A percentile compares a stretch with the other conserved stretches of the same genome.
Evolutionary conservation across 2,797 vertebrate genomes (phyloP).

Genomic region (Mormyrus hasselquistii): DNA sequence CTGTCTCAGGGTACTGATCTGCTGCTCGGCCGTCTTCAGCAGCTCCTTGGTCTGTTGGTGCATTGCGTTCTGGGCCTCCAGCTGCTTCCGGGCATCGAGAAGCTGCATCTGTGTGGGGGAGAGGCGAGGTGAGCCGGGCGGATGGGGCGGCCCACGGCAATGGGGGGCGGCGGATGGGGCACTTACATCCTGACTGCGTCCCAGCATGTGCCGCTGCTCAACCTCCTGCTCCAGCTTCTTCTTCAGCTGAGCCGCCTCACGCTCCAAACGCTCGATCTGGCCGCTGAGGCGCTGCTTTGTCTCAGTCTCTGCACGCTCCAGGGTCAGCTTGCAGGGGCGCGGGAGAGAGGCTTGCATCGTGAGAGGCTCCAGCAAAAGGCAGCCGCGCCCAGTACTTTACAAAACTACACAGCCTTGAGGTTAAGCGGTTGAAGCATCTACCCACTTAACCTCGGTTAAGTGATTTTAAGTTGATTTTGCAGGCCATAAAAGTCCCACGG

Average conservation of each 20-base stretch:
- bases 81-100: conserved; percentile 82
- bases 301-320: conserved; percentile 86
- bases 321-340: conserved; percentile 63
- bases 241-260: conserved; percentile 77
- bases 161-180: neutral
- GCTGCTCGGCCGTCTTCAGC: conserved; percentile 79
- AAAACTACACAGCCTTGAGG: neutral
- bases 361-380: neutral
- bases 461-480: neutral
- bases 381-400: neutral
- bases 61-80: conserved; percentile 76
- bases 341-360: neutral
- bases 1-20: conserved; percentile 66
- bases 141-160: conserved; percentile 33
- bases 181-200: conserved; percentile 54
- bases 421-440: neutral
- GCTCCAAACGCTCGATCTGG: conserved; percentile 78
- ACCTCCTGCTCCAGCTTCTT: conserved; percentile 81
- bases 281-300: conserved; percentile 77
- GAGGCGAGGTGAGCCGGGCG: neutral
- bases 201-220: conserved; percentile 78
- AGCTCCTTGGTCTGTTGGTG: conserved; percentile 84
- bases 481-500: neutral
- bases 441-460: neutral
- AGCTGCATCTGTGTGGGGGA: conserved; percentile 64